Evolutionary conservation across 2,888 invertebrate species (phyloP).

Genomic region (Eledone cirrhosa): DNA sequence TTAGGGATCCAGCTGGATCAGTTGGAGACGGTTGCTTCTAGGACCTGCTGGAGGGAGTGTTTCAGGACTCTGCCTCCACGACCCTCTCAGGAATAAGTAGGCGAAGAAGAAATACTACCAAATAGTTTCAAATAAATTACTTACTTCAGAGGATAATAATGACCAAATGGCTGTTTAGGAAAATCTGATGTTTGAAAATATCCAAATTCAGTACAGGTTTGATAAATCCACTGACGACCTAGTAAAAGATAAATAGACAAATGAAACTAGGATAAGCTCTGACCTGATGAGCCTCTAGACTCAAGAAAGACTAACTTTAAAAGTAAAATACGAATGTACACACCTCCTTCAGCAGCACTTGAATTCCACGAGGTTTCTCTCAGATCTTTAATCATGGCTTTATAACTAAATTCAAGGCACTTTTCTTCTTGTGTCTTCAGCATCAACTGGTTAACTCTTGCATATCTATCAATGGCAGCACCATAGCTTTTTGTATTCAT

Average conservation of each 20-base stretch:
- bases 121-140: slow-evolving; percentile 28
- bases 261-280: background rate
- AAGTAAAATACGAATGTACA: slow-evolving; percentile 29
- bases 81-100: no score
- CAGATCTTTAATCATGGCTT: slow-evolving; percentile 70
- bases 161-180: slow-evolving; percentile 77
- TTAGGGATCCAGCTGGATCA: no score
- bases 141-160: slow-evolving; percentile 78
- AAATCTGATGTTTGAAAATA: slow-evolving; percentile 88
- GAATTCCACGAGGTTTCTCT: slow-evolving; percentile 74
- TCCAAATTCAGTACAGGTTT: slow-evolving; percentile 95
- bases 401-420: slow-evolving; percentile 86
- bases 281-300: no score
- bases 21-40: no score
- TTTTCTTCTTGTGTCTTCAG: slow-evolving; percentile 75
- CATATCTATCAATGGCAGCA: slow-evolving; percentile 76
- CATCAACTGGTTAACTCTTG: slow-evolving; percentile 77
- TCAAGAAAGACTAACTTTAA: no score
- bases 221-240: slow-evolving; percentile 91
- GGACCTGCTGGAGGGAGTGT: no score
- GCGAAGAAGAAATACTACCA: no score
- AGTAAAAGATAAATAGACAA: slow-evolving; percentile 34
- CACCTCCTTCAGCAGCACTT: slow-evolving; percentile 72
- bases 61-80: no score
- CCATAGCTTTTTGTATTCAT: slow-evolving; percentile 71